phyloP scores from a whole-genome alignment of 2,797 vertebrate genomes.

The Coregonus sp. region DNA sequence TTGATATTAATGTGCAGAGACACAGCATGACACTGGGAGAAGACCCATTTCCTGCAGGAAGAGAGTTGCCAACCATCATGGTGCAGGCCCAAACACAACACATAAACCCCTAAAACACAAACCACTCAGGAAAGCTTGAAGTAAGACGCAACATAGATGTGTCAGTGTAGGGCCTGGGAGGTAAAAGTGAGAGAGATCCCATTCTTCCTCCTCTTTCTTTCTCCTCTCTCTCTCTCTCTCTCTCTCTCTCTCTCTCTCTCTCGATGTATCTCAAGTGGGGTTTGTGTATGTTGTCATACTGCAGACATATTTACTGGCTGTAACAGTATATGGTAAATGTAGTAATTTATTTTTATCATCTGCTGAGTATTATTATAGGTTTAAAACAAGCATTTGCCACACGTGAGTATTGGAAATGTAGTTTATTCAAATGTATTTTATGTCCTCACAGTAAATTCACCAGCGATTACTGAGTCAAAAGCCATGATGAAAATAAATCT shows the following conservation, averaged over 20 bases:
- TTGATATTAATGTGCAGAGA: slow-evolving; percentile 15
- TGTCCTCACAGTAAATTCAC: slow-evolving; percentile 67
- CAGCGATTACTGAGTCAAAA: slow-evolving; percentile 56
- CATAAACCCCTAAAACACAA: slow-evolving; percentile 12
- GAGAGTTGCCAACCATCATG: background rate
- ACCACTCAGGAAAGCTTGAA: background rate
- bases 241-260: slow-evolving; percentile 12
- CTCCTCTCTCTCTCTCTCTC: background rate
- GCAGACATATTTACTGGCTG: background rate
- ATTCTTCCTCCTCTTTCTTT: background rate
- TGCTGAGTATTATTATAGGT: slow-evolving; percentile 13
- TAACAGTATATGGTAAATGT: background rate
- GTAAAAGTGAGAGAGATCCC: background rate
- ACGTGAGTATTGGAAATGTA: slow-evolving; percentile 63
- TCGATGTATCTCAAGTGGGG: background rate
- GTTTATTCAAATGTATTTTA: slow-evolving; percentile 68
- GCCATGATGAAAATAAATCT: slow-evolving; percentile 45
- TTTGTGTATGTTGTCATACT: background rate
- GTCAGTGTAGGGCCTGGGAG: background rate
- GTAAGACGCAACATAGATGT: slow-evolving; percentile 15
- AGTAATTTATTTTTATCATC: background rate
- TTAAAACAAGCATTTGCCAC: slow-evolving; percentile 57
- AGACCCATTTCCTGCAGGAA: background rate
- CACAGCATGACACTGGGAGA: background rate
- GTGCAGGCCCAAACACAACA: slow-evolving; percentile 4